Percentiles rank a stretch among this genome's conserved stretches.
These are phyloP conservation scores for Metopolophium dirhodum DNA, from an alignment of 1,140 invertebrate species.

Conservation along the genomic window DNA sequence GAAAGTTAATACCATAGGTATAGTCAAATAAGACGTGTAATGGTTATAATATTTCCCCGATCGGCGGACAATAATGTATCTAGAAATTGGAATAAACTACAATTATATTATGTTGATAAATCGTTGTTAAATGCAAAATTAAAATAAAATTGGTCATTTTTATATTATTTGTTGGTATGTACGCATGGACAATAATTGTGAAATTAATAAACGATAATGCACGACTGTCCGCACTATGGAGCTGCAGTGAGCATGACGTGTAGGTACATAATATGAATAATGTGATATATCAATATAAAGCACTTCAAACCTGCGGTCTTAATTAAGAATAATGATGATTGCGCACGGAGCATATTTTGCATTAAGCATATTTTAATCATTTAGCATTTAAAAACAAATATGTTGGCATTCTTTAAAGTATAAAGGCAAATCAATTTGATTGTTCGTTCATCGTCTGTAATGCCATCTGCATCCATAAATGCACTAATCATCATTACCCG, in stretches of 20 bases:
- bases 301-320: neutral
- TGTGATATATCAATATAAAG: neutral
- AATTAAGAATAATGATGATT: neutral
- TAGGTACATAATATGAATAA: no score
- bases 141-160: neutral
- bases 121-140: neutral
- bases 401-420: neutral
- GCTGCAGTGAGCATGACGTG: no score
- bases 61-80: neutral
- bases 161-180: neutral
- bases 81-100: neutral
- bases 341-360: neutral
- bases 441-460: no score
- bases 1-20: neutral
- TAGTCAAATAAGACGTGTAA: neutral
- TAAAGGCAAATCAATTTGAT: neutral
- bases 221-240: no score
- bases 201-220: neutral
- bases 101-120: neutral
- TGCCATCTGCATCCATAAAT: no score
- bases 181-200: neutral
- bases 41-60: neutral
- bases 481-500: no score
- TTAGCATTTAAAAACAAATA: neutral
- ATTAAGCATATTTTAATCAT: no score